These are phyloP conservation scores for Drosophila bocqueti DNA, from an alignment of 1,140 invertebrate species.

Conservation along the genomic window DNA sequence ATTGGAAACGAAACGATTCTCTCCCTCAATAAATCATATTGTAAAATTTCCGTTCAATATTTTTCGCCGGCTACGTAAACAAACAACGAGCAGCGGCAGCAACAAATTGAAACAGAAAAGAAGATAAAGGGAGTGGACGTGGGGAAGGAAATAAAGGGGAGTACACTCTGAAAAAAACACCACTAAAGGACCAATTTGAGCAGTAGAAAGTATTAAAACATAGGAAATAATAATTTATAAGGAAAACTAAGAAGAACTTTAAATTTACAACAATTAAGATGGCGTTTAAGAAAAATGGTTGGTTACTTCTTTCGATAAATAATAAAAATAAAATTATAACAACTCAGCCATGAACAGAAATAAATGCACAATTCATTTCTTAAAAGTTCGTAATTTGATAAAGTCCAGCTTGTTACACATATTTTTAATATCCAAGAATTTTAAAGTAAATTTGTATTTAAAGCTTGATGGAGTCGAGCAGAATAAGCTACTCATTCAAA, in stretches of 20 bases:
- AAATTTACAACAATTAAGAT: neutral
- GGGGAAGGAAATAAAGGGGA: conserved; percentile 9
- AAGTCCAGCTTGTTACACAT: no score
- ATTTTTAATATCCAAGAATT: no score
- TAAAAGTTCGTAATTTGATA: no score
- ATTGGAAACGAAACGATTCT: conserved; percentile 46
- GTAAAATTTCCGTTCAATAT: conserved; percentile 83
- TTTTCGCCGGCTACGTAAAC: conserved; percentile 72
- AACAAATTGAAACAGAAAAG: conserved; percentile 70
- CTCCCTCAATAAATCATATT: conserved; percentile 75
- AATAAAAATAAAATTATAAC: no score
- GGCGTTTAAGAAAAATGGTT: neutral
- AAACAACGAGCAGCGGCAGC: conserved; percentile 48
- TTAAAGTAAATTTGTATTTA: no score
- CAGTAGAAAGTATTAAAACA: neutral
- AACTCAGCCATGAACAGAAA: no score
- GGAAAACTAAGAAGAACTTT: neutral
- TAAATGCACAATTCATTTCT: no score
- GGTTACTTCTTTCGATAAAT: no score
- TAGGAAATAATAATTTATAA: neutral
- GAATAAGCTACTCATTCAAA: neutral
- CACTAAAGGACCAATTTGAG: neutral
- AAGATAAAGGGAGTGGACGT: conserved; percentile 14
- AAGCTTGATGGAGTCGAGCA: neutral
- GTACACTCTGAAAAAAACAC: neutral